A percentile compares a stretch with the other conserved stretches of the same genome.
Conservation (phyloP, 2,113 vertebrate genomes). For the Paramormyrops kingsleyae region DNA sequence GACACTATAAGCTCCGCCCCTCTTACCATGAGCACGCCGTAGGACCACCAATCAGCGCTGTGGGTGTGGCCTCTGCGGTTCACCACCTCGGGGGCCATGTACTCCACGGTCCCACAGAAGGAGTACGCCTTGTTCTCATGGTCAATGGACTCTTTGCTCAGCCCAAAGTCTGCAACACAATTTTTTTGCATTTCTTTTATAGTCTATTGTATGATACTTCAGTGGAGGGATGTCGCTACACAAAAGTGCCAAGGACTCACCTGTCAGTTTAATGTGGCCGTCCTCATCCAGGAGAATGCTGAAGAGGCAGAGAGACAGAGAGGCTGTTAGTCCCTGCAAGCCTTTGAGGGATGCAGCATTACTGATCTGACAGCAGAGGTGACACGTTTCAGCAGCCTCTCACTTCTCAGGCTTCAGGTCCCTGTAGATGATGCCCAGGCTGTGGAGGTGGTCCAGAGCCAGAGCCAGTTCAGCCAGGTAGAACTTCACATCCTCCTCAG, state of each 20-base stretch:
- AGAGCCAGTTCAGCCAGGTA: conserved; percentile 79
- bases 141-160: conserved; percentile 79
- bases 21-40: conserved; percentile 74
- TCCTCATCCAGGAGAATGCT: conserved; percentile 82
- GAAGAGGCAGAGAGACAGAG: conserved; percentile 29
- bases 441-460: conserved; percentile 74
- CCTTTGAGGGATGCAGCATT: background rate
- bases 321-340: background rate
- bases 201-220: too few relatives aligned
- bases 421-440: conserved; percentile 79
- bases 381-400: background rate
- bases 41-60: conserved; percentile 83
- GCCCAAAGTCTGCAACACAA: conserved; percentile 65
- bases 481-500: conserved; percentile 82
- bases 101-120: conserved; percentile 80
- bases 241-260: conserved; percentile 33
- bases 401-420: conserved; percentile 84
- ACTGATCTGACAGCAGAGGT: background rate
- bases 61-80: conserved; percentile 75
- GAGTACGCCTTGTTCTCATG: conserved; percentile 78
- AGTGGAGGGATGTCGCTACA: background rate
- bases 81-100: conserved; percentile 81
- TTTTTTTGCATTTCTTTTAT: background rate
- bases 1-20: background rate
- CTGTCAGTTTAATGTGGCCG: conserved; percentile 80